phyloP scores from a whole-genome alignment of 2,797 vertebrate genomes.

The Rhinichthys osculus region DNA sequence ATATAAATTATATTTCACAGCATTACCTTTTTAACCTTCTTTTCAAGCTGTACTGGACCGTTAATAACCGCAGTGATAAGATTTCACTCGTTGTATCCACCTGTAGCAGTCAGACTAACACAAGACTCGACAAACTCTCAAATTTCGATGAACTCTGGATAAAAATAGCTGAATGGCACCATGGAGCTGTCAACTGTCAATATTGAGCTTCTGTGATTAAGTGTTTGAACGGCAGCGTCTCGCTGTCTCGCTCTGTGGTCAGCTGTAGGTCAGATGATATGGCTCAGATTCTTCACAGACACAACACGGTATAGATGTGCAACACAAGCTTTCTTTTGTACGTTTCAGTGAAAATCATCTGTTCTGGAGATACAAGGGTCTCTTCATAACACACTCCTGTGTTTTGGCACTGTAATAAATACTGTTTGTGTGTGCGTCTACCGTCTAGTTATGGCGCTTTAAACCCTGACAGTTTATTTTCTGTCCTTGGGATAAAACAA shows the following conservation, averaged over 20 bases:
- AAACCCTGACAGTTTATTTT: slow-evolving; percentile 16
- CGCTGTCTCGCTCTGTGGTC: slow-evolving; percentile 49
- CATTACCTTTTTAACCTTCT: neutral
- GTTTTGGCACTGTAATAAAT: neutral
- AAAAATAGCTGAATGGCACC: slow-evolving; percentile 43
- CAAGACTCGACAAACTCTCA: slow-evolving; percentile 36
- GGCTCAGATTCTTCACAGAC: slow-evolving; percentile 36
- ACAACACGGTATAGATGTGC: slow-evolving; percentile 26
- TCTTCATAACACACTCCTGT: neutral
- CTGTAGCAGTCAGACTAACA: slow-evolving; percentile 3
- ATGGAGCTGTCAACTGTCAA: slow-evolving; percentile 56
- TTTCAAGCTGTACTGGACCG: neutral
- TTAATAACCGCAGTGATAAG: neutral
- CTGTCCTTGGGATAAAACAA: slow-evolving; percentile 38
- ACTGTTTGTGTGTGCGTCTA: neutral
- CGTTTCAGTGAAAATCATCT: neutral
- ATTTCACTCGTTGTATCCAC: slow-evolving; percentile 25
- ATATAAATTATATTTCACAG: neutral
- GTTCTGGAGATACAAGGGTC: neutral
- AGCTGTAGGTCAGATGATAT: slow-evolving; percentile 46
- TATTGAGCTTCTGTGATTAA: slow-evolving; percentile 54
- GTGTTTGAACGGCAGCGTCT: slow-evolving; percentile 44
- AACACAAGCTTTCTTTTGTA: slow-evolving; percentile 12
- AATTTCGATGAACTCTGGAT: slow-evolving; percentile 50
- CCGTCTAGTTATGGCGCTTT: neutral